Base-by-base conservation (phyloP, 2,888 invertebrate species). In the Anthrax anthrax region DNA sequence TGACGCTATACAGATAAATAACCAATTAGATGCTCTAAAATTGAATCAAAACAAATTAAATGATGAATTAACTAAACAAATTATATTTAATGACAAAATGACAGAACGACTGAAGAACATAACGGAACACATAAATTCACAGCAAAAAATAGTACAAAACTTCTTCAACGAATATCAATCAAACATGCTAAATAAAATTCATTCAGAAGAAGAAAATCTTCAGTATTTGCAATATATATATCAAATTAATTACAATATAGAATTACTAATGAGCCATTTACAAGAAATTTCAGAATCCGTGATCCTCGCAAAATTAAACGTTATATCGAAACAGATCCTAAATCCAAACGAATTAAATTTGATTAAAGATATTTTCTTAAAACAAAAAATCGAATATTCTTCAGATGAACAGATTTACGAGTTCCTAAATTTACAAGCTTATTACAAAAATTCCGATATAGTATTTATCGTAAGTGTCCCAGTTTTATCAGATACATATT, bases 101-200 rank as follows among this genome's bases (percentile, higher is more conserved):
- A 43, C 19, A 16, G 38, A 44, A 44, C 38, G 44, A n/a, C 44
- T 47, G n/a, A 17, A 41, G 17, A 49, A 49, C n/a, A 49, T 49
- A 14, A 49, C 47, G 8, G 40, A 47, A 8, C 49, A 49, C 17
- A 47, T 47, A 36, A 50, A 50, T 41, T n/a, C 23, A n/a, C 49
- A 50, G 43, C 44, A 50, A 47, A 23, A 47, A 23, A 42, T 46
- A 17, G 16, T 49, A 23, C 19, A 47, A 47, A 27, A 40, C 13
- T 46, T 37, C 13, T 16, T 49, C 3, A 42, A 44, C 32, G 18
- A 47, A 17, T 44, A 40, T 4, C 43, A 44, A 44, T 17, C n/a
- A 36, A 23, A 16, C 5, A n/a, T 47, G n/a, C 3, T 23, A 14
- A 19, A 47, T 13, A 41, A 43, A 40, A 37, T 49, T 16, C 43